phyloP scores from a whole-genome alignment of 64 coral and sea anemone genomes.

The Orbicella faveolata region DNA sequence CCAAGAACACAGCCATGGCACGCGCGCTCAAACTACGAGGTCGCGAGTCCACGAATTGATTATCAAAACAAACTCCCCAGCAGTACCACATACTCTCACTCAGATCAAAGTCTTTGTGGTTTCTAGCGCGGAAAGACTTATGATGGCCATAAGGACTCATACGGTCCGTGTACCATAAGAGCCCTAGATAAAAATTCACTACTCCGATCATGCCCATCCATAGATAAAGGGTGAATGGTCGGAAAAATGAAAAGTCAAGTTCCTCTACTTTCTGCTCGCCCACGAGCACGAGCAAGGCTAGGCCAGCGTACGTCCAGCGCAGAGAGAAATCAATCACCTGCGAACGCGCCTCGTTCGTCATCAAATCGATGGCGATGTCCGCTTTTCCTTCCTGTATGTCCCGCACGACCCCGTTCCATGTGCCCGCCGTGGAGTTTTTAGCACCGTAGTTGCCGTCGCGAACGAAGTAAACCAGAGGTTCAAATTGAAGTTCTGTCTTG shows the following conservation, averaged over 20 bases:
- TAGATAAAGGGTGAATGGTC: constrained; percentile 70
- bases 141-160: constrained; percentile 76
- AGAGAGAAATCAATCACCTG: constrained; percentile 81
- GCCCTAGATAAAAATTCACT: constrained; percentile 70
- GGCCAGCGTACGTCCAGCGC: constrained; percentile 77
- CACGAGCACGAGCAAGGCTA: constrained; percentile 82
- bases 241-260: constrained; percentile 83
- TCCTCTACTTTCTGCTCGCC: constrained; percentile 73
- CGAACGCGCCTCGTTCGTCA: constrained; percentile 90
- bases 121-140: neutral
- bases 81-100: constrained; percentile 91
- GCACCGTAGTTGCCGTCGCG: constrained; percentile 91
- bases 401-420: constrained; percentile 85
- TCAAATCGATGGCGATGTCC: constrained; percentile 89
- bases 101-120: constrained; percentile 48
- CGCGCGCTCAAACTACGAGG: constrained; percentile 73
- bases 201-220: constrained; percentile 81
- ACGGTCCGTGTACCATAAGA: constrained; percentile 67
- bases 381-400: constrained; percentile 60
- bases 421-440: constrained; percentile 50
- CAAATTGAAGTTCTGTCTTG: constrained; percentile 69
- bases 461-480: constrained; percentile 79
- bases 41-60: constrained; percentile 80
- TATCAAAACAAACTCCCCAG: constrained; percentile 96
- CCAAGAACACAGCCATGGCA: constrained; percentile 78